phyloP scores from a whole-genome alignment of 2,888 invertebrate species.

The Philaethria dido region DNA sequence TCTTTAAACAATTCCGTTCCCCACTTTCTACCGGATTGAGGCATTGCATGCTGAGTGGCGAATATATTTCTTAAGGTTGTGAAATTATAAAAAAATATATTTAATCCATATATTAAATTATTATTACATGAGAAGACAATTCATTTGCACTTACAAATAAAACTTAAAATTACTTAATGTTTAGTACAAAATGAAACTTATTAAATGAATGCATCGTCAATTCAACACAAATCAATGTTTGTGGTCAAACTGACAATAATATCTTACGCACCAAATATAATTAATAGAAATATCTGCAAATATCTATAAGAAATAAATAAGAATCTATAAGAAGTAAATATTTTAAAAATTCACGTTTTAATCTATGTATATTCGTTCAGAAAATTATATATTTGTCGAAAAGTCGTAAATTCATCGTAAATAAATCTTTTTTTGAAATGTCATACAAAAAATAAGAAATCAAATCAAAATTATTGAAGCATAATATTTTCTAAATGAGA shows the following conservation, averaged over 20 bases:
- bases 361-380: too few relatives aligned
- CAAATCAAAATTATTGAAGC: neutral
- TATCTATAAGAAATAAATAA: too few relatives aligned
- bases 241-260: slow-evolving; percentile 73
- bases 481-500: neutral
- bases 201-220: slow-evolving; percentile 64
- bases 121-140: neutral
- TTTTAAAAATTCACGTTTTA: too few relatives aligned
- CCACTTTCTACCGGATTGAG: too few relatives aligned
- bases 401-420: too few relatives aligned
- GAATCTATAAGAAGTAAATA: too few relatives aligned
- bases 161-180: too few relatives aligned
- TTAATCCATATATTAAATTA: neutral
- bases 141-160: neutral
- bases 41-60: too few relatives aligned
- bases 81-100: neutral
- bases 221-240: slow-evolving; percentile 68
- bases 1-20: too few relatives aligned
- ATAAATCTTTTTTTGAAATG: too few relatives aligned
- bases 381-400: too few relatives aligned
- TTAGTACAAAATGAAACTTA: neutral
- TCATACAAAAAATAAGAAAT: too few relatives aligned
- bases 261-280: slow-evolving; percentile 2
- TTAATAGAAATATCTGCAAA: neutral
- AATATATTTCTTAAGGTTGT: neutral